These are phyloP conservation scores for Xenotilapia longispinis DNA, from an alignment of 2,113 vertebrate genomes.

Conservation along the genomic window DNA sequence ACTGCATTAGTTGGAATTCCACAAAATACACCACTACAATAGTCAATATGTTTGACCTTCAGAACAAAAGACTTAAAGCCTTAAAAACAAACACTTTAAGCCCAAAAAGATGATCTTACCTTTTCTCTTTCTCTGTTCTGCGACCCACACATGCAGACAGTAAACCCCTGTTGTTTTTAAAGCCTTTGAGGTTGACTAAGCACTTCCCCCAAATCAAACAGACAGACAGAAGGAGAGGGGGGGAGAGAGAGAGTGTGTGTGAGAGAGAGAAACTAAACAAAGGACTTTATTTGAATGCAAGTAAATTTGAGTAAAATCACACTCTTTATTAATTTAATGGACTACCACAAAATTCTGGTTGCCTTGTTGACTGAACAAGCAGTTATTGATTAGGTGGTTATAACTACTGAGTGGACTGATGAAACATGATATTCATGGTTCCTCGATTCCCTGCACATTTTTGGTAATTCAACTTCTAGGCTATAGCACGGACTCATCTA, in stretches of 20 bases:
- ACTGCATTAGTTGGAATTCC: not conserved
- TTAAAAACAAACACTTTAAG: not conserved
- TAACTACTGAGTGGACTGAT: not conserved
- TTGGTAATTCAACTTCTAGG: not conserved
- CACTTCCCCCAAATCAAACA: conserved; percentile 45
- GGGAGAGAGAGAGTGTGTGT: not conserved
- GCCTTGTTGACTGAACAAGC: not conserved
- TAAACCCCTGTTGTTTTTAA: conserved; percentile 31
- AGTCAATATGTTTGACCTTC: not conserved
- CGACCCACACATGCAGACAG: not conserved
- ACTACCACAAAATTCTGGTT: not conserved
- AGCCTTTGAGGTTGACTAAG: conserved; percentile 5
- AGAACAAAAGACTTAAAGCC: not conserved
- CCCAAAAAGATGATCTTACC: conserved; percentile 15
- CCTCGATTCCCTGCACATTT: not conserved
- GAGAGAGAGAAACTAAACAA: not conserved
- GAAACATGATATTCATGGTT: not conserved
- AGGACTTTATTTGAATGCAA: not conserved
- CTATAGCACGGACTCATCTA: not conserved
- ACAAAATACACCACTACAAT: not conserved
- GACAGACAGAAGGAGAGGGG: not conserved
- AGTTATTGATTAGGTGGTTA: not conserved
- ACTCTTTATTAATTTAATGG: not conserved
- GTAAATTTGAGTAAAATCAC: not conserved
- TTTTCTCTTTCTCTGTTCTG: not conserved